Percentiles rank a stretch among this genome's conserved stretches.
Evolutionary conservation across 2,113 vertebrate species (phyloP).

Genomic region (Lophura nycthemera): DNA sequence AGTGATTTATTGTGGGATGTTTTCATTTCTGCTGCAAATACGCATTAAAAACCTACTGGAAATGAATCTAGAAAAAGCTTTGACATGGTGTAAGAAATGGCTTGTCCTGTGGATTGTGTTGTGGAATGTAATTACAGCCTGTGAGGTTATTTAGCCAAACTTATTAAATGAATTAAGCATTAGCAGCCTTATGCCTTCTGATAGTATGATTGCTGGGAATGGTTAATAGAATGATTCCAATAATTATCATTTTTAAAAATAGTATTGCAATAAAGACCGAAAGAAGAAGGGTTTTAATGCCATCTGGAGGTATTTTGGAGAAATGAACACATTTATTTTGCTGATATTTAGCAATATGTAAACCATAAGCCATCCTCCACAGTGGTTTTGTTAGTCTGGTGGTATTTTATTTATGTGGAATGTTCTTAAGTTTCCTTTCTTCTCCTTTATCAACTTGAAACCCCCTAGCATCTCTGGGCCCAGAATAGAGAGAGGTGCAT

Average conservation of each 20-base stretch:
- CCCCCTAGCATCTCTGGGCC: neutral
- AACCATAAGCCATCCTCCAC: neutral
- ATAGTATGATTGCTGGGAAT: conserved; percentile 50
- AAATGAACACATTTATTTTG: conserved; percentile 66
- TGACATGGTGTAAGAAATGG: conserved; percentile 16
- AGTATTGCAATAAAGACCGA: conserved; percentile 37
- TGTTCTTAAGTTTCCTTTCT: neutral
- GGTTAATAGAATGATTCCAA: conserved; percentile 54
- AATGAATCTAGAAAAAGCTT: conserved; percentile 61
- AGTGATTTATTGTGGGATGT: conserved; percentile 34
- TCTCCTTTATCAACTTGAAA: neutral
- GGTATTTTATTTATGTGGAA: neutral
- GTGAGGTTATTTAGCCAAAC: conserved; percentile 46
- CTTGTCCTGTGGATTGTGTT: conserved; percentile 50
- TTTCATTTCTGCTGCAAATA: conserved; percentile 61
- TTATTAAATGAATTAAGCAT: conserved; percentile 54
- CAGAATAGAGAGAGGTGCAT: neutral
- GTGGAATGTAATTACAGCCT: conserved; percentile 48
- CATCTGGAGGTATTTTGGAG: conserved; percentile 80
- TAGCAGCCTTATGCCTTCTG: conserved; percentile 50
- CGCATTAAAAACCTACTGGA: conserved; percentile 57
- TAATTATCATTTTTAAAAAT: conserved; percentile 59
- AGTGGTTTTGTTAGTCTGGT: neutral
- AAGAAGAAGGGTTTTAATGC: conserved; percentile 77
- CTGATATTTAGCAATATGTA: conserved; percentile 51